phyloP scores from a whole-genome alignment of 2,797 vertebrate species.

The Hippoglossus hippoglossus region DNA sequence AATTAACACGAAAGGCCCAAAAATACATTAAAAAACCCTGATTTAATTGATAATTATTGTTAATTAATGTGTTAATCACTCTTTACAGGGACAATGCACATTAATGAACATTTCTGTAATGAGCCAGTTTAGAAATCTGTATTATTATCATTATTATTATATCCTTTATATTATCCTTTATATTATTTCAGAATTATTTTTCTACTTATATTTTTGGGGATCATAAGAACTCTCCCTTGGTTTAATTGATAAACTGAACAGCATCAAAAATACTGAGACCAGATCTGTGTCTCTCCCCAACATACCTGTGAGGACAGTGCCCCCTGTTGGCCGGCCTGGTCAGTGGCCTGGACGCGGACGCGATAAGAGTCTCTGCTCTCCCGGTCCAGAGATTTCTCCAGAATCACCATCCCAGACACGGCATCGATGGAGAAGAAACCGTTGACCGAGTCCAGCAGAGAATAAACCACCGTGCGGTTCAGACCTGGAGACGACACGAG shows the following conservation, averaged over 20 bases:
- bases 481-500: conserved; percentile 80
- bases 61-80: too few species aligned
- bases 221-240: neutral
- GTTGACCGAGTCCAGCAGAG: conserved; percentile 88
- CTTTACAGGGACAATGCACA: too few species aligned
- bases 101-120: too few species aligned
- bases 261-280: too few species aligned
- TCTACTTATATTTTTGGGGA: too few species aligned
- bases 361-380: conserved; percentile 89
- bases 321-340: conserved; percentile 89
- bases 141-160: too few species aligned
- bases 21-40: too few species aligned
- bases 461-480: conserved; percentile 91
- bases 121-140: too few species aligned
- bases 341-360: conserved; percentile 88
- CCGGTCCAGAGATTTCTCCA: conserved; percentile 93
- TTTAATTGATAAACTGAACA: neutral
- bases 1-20: too few species aligned
- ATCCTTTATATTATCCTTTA: too few species aligned
- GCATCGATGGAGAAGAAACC: conserved; percentile 93
- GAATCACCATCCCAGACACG: conserved; percentile 88
- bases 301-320: conserved; percentile 87
- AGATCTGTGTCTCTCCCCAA: neutral
- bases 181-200: too few species aligned
- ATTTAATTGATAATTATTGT: too few species aligned